Conservation (phyloP, 2,797 vertebrate genomes). For the Phrynocephalus vlangalii region DNA sequence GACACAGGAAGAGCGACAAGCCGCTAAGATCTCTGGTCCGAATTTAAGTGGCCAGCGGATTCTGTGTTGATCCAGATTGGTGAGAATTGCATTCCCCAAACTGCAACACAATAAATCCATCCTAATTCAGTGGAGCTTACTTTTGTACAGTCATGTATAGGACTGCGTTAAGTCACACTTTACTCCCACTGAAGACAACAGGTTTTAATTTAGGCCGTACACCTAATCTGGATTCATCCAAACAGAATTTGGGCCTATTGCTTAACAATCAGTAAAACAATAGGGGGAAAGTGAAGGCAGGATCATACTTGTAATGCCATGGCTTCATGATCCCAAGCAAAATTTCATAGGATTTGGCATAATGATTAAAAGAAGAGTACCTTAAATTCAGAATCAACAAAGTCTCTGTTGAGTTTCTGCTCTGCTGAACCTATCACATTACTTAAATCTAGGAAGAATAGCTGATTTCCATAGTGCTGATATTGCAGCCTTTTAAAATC, state of each 20-base stretch:
- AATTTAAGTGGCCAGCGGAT: too few relatives aligned
- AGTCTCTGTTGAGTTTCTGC: slow-evolving; percentile 72
- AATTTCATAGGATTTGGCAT: background rate
- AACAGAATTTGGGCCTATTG: background rate
- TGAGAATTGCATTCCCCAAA: background rate
- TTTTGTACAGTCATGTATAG: background rate
- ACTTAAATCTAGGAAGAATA: slow-evolving; percentile 74
- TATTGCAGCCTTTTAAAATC: slow-evolving; percentile 76
- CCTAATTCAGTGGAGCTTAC: too few relatives aligned
- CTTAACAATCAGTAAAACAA: background rate
- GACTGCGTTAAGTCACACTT: background rate
- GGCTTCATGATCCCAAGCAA: background rate
- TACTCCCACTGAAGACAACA: background rate
- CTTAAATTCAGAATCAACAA: slow-evolving; percentile 61
- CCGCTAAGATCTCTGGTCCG: too few relatives aligned
- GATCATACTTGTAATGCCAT: background rate
- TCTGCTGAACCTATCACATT: slow-evolving; percentile 79
- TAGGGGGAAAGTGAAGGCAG: background rate
- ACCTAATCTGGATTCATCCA: background rate
- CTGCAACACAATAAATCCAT: too few relatives aligned
- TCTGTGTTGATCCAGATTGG: background rate
- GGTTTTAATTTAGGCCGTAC: background rate
- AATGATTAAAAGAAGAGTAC: background rate
- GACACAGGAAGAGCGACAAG: too few relatives aligned
- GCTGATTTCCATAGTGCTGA: slow-evolving; percentile 82